Evolutionary conservation across 2,888 invertebrate species (phyloP).

Genomic region (Stomorhina lunata): DNA sequence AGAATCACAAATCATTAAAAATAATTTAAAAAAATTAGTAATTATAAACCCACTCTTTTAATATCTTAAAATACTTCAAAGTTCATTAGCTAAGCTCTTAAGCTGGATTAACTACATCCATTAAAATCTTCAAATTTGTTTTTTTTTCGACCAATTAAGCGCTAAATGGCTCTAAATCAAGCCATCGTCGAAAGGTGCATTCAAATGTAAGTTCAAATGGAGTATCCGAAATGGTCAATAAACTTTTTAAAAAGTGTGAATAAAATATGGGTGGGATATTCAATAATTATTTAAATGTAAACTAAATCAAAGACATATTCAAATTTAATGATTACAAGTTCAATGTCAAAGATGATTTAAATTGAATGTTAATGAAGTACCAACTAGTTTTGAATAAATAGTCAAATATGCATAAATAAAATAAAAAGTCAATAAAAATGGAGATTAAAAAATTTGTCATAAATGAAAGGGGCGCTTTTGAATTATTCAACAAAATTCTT

Average conservation of each 20-base stretch:
- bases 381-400: neutral
- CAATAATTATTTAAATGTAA: neutral
- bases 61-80: neutral
- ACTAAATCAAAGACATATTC: neutral
- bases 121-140: no score
- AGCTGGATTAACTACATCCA: neutral
- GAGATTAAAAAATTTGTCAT: no score
- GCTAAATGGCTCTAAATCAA: neutral
- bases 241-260: neutral
- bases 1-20: no score
- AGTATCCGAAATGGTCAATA: neutral
- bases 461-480: no score
- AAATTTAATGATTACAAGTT: neutral
- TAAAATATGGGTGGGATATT: neutral
- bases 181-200: neutral
- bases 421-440: no score
- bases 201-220: neutral
- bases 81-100: neutral
- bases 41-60: no score
- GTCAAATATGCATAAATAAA: no score
- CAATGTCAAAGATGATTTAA: conserved; percentile 11
- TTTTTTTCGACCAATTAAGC: neutral
- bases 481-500: no score
- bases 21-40: no score
- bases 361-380: neutral